Percentiles rank a stretch among this genome's conserved stretches.
Conservation (phyloP, 2,113 vertebrate genomes). For the Pygathrix nemaeus region DNA sequence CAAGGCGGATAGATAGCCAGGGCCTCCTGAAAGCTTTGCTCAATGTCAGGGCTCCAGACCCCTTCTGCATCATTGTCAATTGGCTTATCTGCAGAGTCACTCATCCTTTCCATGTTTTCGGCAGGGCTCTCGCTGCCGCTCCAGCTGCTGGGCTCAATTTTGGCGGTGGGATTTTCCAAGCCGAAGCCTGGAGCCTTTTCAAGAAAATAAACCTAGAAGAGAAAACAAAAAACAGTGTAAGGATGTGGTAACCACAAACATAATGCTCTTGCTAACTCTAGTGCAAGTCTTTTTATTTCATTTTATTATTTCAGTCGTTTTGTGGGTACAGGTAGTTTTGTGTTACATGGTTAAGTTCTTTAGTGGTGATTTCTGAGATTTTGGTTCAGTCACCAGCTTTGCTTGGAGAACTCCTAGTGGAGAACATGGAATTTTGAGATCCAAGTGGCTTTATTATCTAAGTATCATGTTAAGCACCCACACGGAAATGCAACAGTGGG, state of each 20-base stretch:
- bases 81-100: slow-evolving; percentile 98
- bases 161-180: slow-evolving; percentile 96
- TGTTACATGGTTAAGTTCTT: no score
- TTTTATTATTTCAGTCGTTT: no score
- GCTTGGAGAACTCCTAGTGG: background rate
- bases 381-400: background rate
- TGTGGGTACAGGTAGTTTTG: no score
- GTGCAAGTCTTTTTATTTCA: background rate
- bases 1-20: slow-evolving; percentile 99
- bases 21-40: slow-evolving; percentile 99
- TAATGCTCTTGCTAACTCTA: slow-evolving; percentile 25
- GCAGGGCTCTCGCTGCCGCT: slow-evolving; percentile 99
- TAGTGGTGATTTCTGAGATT: no score
- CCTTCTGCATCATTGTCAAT: slow-evolving; percentile 98
- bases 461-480: background rate
- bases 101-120: slow-evolving; percentile 99
- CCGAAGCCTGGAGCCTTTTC: slow-evolving; percentile 95
- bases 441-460: background rate
- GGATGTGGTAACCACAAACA: slow-evolving; percentile 35
- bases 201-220: slow-evolving; percentile 92
- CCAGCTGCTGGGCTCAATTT: slow-evolving; percentile 99
- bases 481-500: background rate
- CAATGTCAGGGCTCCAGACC: slow-evolving; percentile 99
- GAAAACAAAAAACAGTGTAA: slow-evolving; percentile 78
- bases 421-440: background rate